These are phyloP conservation scores for Philopedon plagiatum DNA, from an alignment of 2,888 invertebrate genomes.

Conservation along the genomic window DNA sequence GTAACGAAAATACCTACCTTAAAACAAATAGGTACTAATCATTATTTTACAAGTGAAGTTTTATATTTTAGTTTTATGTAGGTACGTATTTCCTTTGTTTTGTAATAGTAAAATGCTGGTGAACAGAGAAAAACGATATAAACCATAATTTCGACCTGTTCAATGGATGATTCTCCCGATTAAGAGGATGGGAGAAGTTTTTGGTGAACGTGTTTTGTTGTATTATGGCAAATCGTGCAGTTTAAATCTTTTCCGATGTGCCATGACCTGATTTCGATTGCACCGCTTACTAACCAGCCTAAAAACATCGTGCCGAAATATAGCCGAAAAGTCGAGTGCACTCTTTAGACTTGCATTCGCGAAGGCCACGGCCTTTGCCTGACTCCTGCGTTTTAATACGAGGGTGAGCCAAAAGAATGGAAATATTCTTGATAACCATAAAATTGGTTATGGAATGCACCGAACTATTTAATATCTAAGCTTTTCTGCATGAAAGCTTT, in stretches of 20 bases:
- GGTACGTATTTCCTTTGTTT: not conserved
- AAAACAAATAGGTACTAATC: not conserved
- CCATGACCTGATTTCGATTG: constrained; percentile 68
- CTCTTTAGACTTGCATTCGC: constrained; percentile 54
- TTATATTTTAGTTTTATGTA: too few species aligned
- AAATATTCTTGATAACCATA: too few species aligned
- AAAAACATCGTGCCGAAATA: constrained; percentile 62
- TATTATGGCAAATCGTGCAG: constrained; percentile 58
- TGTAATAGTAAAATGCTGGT: not conserved
- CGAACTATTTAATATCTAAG: too few species aligned
- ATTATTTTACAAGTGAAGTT: not conserved
- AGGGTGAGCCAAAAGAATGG: not conserved
- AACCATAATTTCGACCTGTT: constrained; percentile 63
- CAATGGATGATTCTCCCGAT: constrained; percentile 63
- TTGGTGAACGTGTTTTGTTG: constrained; percentile 64
- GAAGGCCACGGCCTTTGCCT: constrained; percentile 59
- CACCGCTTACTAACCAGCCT: constrained; percentile 63
- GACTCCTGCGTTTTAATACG: constrained; percentile 12
- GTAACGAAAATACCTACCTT: too few species aligned
- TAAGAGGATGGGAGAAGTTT: constrained; percentile 67
- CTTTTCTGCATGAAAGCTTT: too few species aligned
- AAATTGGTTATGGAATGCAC: too few species aligned
- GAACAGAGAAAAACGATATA: not conserved
- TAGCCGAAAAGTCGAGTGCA: constrained; percentile 53
- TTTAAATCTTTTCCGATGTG: constrained; percentile 68